These are phyloP conservation scores for Sylvilagus bachmani DNA, from an alignment of 2,113 vertebrate genomes.

Conservation along the genomic window DNA sequence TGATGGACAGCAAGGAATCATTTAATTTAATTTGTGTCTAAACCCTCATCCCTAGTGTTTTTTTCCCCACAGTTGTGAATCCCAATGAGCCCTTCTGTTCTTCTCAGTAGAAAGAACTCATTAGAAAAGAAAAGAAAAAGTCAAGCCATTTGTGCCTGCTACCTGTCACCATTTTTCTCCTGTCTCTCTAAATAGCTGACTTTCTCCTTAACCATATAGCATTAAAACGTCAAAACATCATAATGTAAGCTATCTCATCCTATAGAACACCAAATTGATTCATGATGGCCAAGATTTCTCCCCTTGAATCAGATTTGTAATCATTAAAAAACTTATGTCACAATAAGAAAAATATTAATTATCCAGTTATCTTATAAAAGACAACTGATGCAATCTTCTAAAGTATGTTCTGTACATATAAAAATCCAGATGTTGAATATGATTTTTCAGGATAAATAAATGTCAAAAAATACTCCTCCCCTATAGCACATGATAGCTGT, in stretches of 20 bases:
- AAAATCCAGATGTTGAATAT: constrained; percentile 61
- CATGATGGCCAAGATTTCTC: background rate
- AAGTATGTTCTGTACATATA: constrained; percentile 34
- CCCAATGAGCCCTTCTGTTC: background rate
- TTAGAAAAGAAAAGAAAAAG: constrained; percentile 36
- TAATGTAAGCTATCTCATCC: background rate
- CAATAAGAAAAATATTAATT: constrained; percentile 63
- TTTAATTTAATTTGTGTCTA: background rate
- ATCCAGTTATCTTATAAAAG: constrained; percentile 18
- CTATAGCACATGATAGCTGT: constrained; percentile 41
- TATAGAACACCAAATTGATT: background rate
- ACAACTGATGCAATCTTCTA: constrained; percentile 50
- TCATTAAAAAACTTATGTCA: constrained; percentile 40
- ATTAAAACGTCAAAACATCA: background rate
- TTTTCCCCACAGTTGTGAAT: background rate
- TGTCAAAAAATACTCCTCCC: constrained; percentile 38
- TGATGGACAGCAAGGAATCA: background rate
- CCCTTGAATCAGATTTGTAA: constrained; percentile 54
- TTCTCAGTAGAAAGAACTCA: background rate
- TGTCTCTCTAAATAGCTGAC: background rate
- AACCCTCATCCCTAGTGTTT: background rate
- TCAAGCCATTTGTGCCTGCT: background rate
- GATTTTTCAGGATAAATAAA: constrained; percentile 66
- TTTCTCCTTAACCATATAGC: background rate
- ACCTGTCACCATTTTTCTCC: background rate